phyloP scores from a whole-genome alignment of 2,113 vertebrate species.

The Platysternon megacephalum region DNA sequence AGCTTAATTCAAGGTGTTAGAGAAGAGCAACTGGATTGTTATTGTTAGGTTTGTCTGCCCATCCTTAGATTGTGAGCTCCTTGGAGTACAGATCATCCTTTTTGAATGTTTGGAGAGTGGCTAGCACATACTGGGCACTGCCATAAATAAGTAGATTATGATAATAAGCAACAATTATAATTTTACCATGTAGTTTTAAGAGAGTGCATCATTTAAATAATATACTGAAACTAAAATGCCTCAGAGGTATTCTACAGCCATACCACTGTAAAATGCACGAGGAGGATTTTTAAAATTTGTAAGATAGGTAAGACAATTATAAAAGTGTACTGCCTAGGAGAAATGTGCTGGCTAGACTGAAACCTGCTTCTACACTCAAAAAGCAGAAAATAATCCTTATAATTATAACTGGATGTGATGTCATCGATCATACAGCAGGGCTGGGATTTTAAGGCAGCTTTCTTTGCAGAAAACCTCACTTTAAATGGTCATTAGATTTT shows the following conservation, averaged over 20 bases:
- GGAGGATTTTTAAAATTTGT: background rate
- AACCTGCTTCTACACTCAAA: background rate
- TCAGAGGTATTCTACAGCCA: background rate
- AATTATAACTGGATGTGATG: background rate
- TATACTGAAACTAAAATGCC: background rate
- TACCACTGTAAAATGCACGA: background rate
- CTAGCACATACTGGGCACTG: too few species aligned
- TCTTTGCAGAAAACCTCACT: background rate
- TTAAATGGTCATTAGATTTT: background rate
- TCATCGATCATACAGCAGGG: background rate
- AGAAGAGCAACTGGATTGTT: background rate
- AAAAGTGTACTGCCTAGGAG: background rate
- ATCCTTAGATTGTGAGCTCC: background rate
- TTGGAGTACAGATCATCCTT: background rate
- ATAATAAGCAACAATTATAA: background rate
- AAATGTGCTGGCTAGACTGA: background rate
- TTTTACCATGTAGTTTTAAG: background rate
- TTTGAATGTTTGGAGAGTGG: too few species aligned
- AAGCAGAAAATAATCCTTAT: background rate
- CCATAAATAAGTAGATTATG: background rate
- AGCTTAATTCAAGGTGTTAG: background rate
- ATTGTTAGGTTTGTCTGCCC: background rate
- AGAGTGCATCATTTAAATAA: background rate
- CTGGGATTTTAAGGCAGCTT: background rate
- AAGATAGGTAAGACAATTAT: background rate